Conservation (phyloP, 2,888 invertebrate genomes). For the Papilio gigon region DNA sequence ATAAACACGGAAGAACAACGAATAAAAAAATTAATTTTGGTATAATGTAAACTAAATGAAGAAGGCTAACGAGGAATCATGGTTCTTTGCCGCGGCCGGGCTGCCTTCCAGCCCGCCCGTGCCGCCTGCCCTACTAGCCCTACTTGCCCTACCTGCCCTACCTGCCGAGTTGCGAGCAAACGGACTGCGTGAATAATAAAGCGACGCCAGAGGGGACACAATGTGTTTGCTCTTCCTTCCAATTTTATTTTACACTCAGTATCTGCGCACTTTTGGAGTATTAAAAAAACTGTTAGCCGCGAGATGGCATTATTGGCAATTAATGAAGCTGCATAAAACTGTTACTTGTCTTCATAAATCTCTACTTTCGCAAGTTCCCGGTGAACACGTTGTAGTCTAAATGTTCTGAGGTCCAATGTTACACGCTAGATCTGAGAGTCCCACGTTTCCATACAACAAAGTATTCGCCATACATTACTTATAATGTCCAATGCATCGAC, state of each 20-base stretch:
- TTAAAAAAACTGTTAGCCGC: not conserved
- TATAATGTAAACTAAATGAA: not conserved
- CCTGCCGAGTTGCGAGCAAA: not conserved
- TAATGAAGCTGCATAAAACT: too few species aligned
- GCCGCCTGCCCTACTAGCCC: not conserved
- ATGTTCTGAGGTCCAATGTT: too few species aligned
- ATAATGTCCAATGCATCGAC: too few species aligned
- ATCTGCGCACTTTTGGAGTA: not conserved
- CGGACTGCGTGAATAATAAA: not conserved
- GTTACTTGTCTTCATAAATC: too few species aligned
- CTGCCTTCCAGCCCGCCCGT: not conserved
- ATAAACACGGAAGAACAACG: not conserved
- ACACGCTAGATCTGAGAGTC: too few species aligned
- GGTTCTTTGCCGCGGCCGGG: not conserved
- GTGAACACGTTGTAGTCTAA: too few species aligned
- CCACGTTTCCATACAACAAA: too few species aligned
- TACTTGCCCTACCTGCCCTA: not conserved
- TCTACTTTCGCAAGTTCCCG: too few species aligned
- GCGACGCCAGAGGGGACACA: not conserved
- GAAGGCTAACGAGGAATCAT: slow-evolving; percentile 5
- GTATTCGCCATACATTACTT: too few species aligned
- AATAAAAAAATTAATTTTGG: not conserved
- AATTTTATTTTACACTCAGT: not conserved
- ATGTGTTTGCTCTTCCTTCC: not conserved
- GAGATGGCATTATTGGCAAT: not conserved